Base-by-base conservation (phyloP, 2,797 vertebrate species). In the Allobates femoralis region DNA sequence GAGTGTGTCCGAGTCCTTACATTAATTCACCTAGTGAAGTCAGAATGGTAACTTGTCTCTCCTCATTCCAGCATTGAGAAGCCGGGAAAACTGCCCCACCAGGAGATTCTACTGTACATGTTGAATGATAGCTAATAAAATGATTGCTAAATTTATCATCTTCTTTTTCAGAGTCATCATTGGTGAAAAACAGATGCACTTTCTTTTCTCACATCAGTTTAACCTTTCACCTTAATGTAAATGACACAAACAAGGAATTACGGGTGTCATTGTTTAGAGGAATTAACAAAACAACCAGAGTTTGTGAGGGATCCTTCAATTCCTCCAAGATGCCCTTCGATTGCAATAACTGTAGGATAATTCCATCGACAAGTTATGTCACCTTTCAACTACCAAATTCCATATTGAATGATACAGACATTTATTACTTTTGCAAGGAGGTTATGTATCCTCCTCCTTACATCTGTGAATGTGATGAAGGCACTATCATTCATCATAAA, bases 361-460 rank as follows among this genome's bases (percentile, higher is more conserved):
- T 56, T n/a, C 28, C 75, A 50, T 56, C 76, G 19, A 85, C 86
- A 1, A 91, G 91, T 89, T 89, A 92, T 28, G 92, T 94, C 10
- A 92, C 90, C 34, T 94, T 95, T 89, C 88, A 78, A 78, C 92
- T 95, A 81, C 30, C 67, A 87, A 91, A 93, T 73, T 77, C 95
- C 89, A 90, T 26, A 5, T 91, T 90, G 85, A 92, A 84, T 77
- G 92, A 95, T 90, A 95, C 94, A 28, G 94, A 95, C 86, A 94
- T 95, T 90, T 95, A 95, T 89, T 93, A 92, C 89, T 95, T 94
- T 90, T 93, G 93, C 89, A 94, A 94, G 0, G 94, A 94, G 79
- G 89, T 89, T 46, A 89, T 94, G 90, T 93, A 93, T 85, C 95
- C 94, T 81, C 93, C 94, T 19, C 94, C 94, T 2, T 94, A 95